Evolutionary conservation across 2,888 invertebrate genomes (phyloP), one percentile per base, ranked within the genome.

Genomic region (Aphrophora alni): DNA sequence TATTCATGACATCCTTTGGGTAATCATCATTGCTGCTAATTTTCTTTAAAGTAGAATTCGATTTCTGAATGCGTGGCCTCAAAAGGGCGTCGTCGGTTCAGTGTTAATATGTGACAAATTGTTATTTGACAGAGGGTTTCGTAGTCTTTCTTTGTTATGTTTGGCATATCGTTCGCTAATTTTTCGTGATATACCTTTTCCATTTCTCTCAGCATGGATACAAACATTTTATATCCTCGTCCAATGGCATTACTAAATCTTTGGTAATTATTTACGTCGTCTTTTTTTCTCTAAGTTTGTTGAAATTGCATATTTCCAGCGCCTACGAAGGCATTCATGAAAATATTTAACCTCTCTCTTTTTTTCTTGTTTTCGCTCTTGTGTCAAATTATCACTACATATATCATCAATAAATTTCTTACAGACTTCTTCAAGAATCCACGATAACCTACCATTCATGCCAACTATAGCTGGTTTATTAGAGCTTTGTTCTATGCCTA

Each of bases 91-190:
- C 38, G 33, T n/a, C 38, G 33, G 17, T 74, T 74, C 2, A 74
- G 17, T n/a, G 74, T 38, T n/a, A 74, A 17, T 26, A 74, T 74
- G 38, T 74, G 74, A 17, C 74, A 74, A 24, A 74, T 74, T 17
- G 72, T 72, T 74, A n/a, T 27, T 38, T 74, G 25, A 38, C 74
- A 74, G 12, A 74, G 38, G 0, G 14, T 74, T 38, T 74, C 74
- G 44, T 74, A 74, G 27, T 72, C 24, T 5, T 10, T 12, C 5
- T 26, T 14, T 10, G 72, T 72, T 21, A 33, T 33, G 33, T 33
- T 33, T 33, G 33, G 33, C 33, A 72, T 24, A 21, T 27, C 12
- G 21, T 8, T 72, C 26, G 8, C n/a, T 27, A 72, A 72, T 27
- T 72, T 72, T 26, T 7, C 24, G 4, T 72, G 72, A 27, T 33